These are phyloP conservation scores for Mycteria americana DNA, from an alignment of 2,797 vertebrate genomes.

Conservation along the genomic window DNA sequence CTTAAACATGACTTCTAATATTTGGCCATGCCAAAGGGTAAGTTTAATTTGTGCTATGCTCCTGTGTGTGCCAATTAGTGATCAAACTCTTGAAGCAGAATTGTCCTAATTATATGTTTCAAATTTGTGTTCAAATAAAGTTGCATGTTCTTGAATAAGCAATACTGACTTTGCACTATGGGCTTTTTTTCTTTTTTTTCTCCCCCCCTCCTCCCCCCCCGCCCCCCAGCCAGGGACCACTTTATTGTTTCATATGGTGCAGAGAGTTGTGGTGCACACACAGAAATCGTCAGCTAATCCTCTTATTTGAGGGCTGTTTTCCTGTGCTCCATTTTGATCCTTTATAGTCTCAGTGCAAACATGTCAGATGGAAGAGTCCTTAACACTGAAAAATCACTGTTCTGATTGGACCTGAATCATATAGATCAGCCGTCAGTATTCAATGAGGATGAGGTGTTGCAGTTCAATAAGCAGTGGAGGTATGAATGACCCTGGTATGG, in stretches of 20 bases:
- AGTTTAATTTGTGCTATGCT: background rate
- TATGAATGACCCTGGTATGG: slow-evolving; percentile 14
- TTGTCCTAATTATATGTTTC: background rate
- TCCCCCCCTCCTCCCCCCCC: accelerated
- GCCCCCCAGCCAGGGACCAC: no score
- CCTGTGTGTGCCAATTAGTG: background rate
- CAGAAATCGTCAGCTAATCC: background rate
- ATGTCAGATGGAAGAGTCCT: slow-evolving; percentile 12
- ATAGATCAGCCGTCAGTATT: slow-evolving; percentile 24
- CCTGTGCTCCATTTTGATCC: background rate
- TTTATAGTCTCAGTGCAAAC: background rate
- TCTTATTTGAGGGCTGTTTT: background rate
- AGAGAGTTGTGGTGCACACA: background rate
- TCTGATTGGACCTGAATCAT: slow-evolving; percentile 48
- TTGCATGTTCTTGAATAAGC: background rate
- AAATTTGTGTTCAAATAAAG: accelerated
- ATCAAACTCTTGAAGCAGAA: background rate
- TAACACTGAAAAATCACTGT: slow-evolving; percentile 57
- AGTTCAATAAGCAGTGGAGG: slow-evolving; percentile 40
- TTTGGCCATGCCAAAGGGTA: background rate
- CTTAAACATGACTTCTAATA: background rate
- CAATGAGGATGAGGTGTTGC: background rate
- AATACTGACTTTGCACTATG: background rate
- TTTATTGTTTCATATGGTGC: background rate
- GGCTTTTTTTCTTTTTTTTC: background rate